Evolutionary conservation across 2,888 invertebrate species (phyloP), one percentile per base, ranked within the genome.

Genomic region (Malacosoma neustria): DNA sequence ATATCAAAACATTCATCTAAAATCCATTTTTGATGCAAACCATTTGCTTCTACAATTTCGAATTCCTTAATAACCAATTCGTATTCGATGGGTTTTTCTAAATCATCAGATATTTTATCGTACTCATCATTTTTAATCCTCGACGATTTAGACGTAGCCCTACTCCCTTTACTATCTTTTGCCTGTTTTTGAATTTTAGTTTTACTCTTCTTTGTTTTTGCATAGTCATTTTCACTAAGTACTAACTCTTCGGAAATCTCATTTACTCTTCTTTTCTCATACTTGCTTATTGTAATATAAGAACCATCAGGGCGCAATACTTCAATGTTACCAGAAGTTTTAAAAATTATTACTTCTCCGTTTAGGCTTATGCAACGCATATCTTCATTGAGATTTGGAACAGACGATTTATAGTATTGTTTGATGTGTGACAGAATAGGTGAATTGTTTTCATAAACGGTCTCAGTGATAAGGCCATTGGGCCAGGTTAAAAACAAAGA

Each of bases 271-370:
- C 30, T 62, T 51, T 73, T 75, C 39, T 48, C 50, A 46, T 51
- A 80, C 48, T 72, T 75, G 0, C 41, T 65, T 40, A 84, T 72
- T 46, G 60, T 68, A 30, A 79, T 66, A 43, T 49, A 66, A 9
- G 74, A 60, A 32, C 77, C 72, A 51, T 81, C 72, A 12, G 82
- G 69, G 40, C 54, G 61, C 2, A 79, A 44, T 11, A 82, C 61
- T 49, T 79, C 71, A 32, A 85, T 60, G 1, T 60, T 41, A 4
- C 72, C 72, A 4, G 61, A 63, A 7, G 30, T 42, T 54, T 61
- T 72, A 50, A 79, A 85, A 48, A 84, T 55, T 14, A 84, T 47
- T 6, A 84, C 77, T 57, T 85, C 85, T 0, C 84, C 86, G 29
- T 74, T 68, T 32, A 75, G 58, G 57, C 69, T 77, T 30, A 80